phyloP scores from a whole-genome alignment of 2,888 invertebrate species.

The Ethmia dodecea region DNA sequence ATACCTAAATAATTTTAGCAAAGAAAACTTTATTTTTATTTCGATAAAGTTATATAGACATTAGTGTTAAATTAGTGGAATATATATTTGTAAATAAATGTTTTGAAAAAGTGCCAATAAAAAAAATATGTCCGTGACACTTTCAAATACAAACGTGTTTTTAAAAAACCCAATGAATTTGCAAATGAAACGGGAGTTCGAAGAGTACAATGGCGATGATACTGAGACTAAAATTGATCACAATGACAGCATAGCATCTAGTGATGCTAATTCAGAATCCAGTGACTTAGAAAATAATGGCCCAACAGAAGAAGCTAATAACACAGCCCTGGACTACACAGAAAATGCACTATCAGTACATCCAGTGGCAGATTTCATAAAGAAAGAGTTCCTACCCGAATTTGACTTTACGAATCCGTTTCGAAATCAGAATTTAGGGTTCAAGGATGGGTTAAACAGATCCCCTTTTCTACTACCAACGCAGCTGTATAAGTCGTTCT shows the following conservation, averaged over 20 bases:
- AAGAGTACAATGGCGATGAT: slow-evolving; percentile 49
- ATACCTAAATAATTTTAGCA: slow-evolving; percentile 69
- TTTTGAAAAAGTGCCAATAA: slow-evolving; percentile 42
- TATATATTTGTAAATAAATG: slow-evolving; percentile 40
- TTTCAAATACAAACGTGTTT: slow-evolving; percentile 57
- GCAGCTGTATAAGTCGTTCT: slow-evolving; percentile 87
- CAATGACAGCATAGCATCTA: slow-evolving; percentile 56
- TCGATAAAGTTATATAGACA: slow-evolving; percentile 47
- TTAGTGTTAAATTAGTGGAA: slow-evolving; percentile 37
- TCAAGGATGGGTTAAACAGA: slow-evolving; percentile 53
- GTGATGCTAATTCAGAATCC: slow-evolving; percentile 59
- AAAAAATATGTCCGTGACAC: slow-evolving; percentile 57
- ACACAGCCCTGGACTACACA: slow-evolving; percentile 56
- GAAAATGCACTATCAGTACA: slow-evolving; percentile 57
- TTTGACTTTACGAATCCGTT: slow-evolving; percentile 65
- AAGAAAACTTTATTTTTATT: slow-evolving; percentile 68
- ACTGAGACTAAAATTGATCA: slow-evolving; percentile 50
- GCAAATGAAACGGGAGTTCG: slow-evolving; percentile 67
- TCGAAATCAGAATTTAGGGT: slow-evolving; percentile 55
- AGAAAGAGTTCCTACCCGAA: slow-evolving; percentile 70
- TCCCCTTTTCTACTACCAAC: slow-evolving; percentile 83
- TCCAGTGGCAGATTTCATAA: slow-evolving; percentile 69
- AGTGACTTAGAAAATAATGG: slow-evolving; percentile 65
- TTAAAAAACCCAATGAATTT: slow-evolving; percentile 61
- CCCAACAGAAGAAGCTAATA: slow-evolving; percentile 42